These are phyloP conservation scores for Metopia argyrocephala DNA, from an alignment of 2,888 invertebrate genomes.

Conservation along the genomic window DNA sequence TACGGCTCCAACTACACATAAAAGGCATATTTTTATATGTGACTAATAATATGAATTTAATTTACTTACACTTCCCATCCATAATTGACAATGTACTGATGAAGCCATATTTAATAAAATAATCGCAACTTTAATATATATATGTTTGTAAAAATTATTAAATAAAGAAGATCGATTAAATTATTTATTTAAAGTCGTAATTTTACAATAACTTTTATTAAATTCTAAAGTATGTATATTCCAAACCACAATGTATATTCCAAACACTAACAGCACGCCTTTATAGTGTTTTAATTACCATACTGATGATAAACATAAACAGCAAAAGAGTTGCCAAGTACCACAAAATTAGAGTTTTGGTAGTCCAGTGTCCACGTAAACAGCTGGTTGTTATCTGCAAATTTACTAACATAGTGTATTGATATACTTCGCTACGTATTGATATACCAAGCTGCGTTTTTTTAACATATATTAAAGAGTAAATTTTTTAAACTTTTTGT, in stretches of 20 bases:
- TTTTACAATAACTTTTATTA: not conserved
- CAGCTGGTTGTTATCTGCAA: too few relatives aligned
- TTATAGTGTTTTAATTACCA: not conserved
- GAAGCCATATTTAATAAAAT: constrained; percentile 72
- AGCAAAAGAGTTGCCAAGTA: not conserved
- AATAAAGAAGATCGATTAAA: too few relatives aligned
- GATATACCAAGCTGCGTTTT: too few relatives aligned
- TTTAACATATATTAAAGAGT: too few relatives aligned
- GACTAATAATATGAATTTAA: not conserved
- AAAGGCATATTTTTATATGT: not conserved
- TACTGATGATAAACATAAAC: constrained; percentile 10
- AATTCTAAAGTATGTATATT: not conserved
- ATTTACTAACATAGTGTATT: too few relatives aligned
- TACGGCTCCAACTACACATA: constrained; percentile 85
- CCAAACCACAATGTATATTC: too few relatives aligned
- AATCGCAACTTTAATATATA: not conserved
- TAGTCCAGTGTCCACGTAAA: not conserved
- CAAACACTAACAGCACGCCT: too few relatives aligned
- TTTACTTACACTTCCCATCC: constrained; percentile 88
- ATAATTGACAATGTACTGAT: constrained; percentile 87
- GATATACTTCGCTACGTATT: too few relatives aligned
- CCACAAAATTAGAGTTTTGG: not conserved
- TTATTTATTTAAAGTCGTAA: not conserved
- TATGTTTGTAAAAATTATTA: not conserved
- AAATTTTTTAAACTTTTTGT: too few relatives aligned